A percentile compares a stretch with the other conserved stretches of the same genome.
Conservation (phyloP, 2,888 invertebrate genomes). For the Cheilosia impressa region DNA sequence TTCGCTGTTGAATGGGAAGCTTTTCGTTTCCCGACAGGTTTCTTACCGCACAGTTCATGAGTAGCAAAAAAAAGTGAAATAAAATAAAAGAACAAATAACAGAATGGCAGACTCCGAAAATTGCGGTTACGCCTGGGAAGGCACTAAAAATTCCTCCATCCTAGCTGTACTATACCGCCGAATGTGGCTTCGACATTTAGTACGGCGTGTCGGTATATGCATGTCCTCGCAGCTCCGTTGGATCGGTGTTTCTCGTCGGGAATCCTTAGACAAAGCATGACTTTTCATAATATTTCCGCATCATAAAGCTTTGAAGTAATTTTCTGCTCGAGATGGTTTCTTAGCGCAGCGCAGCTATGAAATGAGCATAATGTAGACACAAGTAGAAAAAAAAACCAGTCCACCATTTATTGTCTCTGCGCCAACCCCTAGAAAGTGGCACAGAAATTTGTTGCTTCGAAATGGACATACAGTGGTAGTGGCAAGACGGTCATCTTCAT, state of each 20-base stretch:
- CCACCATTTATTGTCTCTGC: constrained; percentile 67
- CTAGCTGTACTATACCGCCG: constrained; percentile 2
- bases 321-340: constrained; percentile 76
- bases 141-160: constrained; percentile 72
- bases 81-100: constrained; percentile 46
- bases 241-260: constrained; percentile 39
- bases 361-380: constrained; percentile 70
- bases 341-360: constrained; percentile 74
- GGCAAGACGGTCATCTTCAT: neutral
- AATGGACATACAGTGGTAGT: constrained; percentile 56
- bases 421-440: constrained; percentile 53
- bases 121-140: constrained; percentile 72
- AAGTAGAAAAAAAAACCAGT: constrained; percentile 29
- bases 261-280: constrained; percentile 75
- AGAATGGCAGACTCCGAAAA: constrained; percentile 63
- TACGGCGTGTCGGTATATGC: constrained; percentile 29
- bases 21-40: constrained; percentile 69
- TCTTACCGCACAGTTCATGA: constrained; percentile 50
- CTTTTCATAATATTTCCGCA: constrained; percentile 77
- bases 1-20: constrained; percentile 70
- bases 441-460: constrained; percentile 46
- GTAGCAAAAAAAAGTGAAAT: constrained; percentile 29
- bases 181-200: constrained; percentile 48
- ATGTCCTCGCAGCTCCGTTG: constrained; percentile 18
- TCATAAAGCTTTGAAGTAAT: constrained; percentile 78